Evolutionary conservation across 2,797 vertebrate species (phyloP), one percentile per base, ranked within the genome.

Genomic region (Sandelia bainsii): DNA sequence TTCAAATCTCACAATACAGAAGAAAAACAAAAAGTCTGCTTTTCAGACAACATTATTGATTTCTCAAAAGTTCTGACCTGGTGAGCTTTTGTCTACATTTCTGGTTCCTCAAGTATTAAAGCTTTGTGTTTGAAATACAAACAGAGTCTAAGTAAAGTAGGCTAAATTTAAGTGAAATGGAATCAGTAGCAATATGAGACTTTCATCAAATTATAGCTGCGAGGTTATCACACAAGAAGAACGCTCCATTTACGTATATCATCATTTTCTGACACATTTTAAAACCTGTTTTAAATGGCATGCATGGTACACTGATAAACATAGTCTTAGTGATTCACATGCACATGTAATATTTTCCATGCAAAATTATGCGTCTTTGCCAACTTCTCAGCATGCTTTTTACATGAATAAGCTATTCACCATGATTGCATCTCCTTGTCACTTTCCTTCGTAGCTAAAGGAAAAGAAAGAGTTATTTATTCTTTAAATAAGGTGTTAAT

Each of bases 331-430:
- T 2, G 9, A 53, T 76, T 71, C 17, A 72, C 87, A 85, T 90
- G 90, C 87, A 81, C 32, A 66, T 40, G 40, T 12, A 8, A 20
- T 29, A 37, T 58, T 72, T 73, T 69, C 53, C 84, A 89, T 91
- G 89, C 87, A 87, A 72, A 72, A 80, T 60, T 0, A 60, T 46
- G 62, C 20, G 5, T 53, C 2, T 50, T 54, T 39, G 74, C 44
- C 46, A 53, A 45, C 25, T 71, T 81, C 29, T 37, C 61, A 79
- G 53, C 90, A 89, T 93, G 88, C 85, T 77, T 63, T 75, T 78
- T 65, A 78, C 67, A 81, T 32, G 56, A 84, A 75, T 60, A 85
- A 83, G 34, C 77, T 83, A 84, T 86, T 93, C 90, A 92, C 90
- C 86, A 82, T 91, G 58, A 79, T 73, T 75, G 75, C 64, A 86